Percentiles rank a stretch among this genome's conserved stretches.
Conservation (phyloP, 2,797 vertebrate genomes). For the Gymnocypris eckloni region DNA sequence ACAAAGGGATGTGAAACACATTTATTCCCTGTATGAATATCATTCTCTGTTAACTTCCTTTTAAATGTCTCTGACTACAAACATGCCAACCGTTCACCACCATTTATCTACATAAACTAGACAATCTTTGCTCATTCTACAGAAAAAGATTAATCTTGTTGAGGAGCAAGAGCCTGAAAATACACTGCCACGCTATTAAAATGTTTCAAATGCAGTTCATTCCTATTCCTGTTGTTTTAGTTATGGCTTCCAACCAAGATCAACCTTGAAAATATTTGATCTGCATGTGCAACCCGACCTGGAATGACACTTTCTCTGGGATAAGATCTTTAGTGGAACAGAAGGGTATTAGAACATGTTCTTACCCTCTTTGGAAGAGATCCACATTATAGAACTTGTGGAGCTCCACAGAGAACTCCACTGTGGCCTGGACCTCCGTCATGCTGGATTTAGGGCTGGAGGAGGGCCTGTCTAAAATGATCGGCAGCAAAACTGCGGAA, state of each 20-base stretch:
- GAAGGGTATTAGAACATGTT: slow-evolving; percentile 25
- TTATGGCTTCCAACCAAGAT: background rate
- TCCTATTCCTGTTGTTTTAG: background rate
- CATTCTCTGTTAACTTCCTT: background rate
- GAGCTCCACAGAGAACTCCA: slow-evolving; percentile 99
- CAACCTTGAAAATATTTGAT: background rate
- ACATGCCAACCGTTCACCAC: background rate
- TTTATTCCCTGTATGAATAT: background rate
- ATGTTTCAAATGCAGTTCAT: background rate
- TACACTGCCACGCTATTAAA: background rate
- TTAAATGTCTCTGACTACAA: background rate
- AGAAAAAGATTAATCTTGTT: background rate
- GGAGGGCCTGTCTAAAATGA: slow-evolving; percentile 80
- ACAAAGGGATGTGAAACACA: background rate
- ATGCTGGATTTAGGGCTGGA: slow-evolving; percentile 86
- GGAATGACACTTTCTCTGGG: background rate
- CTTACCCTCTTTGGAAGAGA: slow-evolving; percentile 98
- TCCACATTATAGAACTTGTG: slow-evolving; percentile 99
- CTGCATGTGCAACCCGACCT: background rate
- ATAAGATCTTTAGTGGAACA: background rate
- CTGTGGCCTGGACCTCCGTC: slow-evolving; percentile 96
- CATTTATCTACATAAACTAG: background rate
- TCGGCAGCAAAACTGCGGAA: slow-evolving; percentile 67
- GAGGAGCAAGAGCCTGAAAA: background rate
- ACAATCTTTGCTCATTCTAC: background rate